phyloP scores from a whole-genome alignment of 2,888 invertebrate genomes.

The Drosophila demipolita region DNA sequence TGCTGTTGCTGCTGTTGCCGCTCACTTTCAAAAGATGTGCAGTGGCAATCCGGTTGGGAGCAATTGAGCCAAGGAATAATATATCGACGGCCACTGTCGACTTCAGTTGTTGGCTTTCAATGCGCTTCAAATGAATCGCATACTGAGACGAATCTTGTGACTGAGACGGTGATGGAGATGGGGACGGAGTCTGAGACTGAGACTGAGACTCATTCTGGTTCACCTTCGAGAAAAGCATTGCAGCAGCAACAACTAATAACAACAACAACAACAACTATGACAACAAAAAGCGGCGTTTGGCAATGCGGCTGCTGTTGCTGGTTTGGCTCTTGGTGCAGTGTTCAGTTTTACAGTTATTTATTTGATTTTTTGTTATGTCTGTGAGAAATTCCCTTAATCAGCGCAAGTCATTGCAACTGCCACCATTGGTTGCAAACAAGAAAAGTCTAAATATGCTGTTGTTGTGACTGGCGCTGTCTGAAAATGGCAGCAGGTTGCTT shows the following conservation, averaged over 20 bases:
- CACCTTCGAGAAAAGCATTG: conserved; percentile 78
- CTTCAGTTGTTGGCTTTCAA: conserved; percentile 52
- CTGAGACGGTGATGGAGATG: conserved; percentile 34
- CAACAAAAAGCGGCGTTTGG: conserved; percentile 38
- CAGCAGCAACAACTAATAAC: conserved; percentile 38
- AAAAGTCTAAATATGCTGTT: conserved; percentile 43
- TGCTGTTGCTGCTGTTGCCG: conserved; percentile 40
- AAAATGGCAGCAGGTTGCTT: conserved; percentile 43
- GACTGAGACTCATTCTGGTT: conserved; percentile 70
- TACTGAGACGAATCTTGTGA: conserved; percentile 33
- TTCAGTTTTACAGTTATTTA: conserved; percentile 48
- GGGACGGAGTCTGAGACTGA: conserved; percentile 36
- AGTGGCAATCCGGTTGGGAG: conserved; percentile 65
- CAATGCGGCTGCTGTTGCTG: conserved; percentile 42
- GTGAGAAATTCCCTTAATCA: conserved; percentile 81
- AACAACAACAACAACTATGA: conserved; percentile 32
- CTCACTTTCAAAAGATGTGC: conserved; percentile 73
- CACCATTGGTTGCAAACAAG: conserved; percentile 31
- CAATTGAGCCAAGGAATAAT: conserved; percentile 44
- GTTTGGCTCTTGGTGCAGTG: conserved; percentile 38
- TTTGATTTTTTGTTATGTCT: conserved; percentile 50
- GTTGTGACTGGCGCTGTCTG: conserved; percentile 32
- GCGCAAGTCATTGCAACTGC: conserved; percentile 62
- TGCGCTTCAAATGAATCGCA: conserved; percentile 66
- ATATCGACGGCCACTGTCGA: conserved; percentile 36